phyloP scores from a whole-genome alignment of 2,113 vertebrate species.

The Pavo muticus region DNA sequence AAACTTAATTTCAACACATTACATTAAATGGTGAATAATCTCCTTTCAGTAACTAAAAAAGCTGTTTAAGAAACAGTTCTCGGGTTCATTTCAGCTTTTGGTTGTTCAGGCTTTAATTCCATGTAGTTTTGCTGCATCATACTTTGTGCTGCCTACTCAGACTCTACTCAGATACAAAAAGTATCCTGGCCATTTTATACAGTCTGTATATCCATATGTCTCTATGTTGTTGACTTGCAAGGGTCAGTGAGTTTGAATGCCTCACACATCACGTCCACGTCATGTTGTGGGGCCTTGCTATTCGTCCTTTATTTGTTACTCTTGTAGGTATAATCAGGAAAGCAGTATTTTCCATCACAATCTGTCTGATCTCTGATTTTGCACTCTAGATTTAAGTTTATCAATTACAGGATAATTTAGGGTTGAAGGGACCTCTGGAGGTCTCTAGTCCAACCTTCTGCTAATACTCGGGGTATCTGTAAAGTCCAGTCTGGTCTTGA shows the following conservation, averaged over 20 bases:
- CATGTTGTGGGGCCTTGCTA: neutral
- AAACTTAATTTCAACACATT: neutral
- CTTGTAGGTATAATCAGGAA: neutral
- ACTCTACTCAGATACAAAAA: neutral
- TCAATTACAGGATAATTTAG: neutral
- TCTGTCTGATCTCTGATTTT: neutral
- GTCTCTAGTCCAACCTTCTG: neutral
- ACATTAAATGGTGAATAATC: neutral
- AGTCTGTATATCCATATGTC: neutral
- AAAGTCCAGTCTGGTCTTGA: neutral
- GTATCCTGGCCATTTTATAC: neutral
- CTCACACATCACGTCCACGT: neutral
- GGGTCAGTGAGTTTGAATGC: neutral
- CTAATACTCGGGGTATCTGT: neutral
- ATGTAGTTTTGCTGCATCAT: conserved; percentile 18
- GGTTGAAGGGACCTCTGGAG: neutral
- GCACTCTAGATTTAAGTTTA: neutral
- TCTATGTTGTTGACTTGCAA: neutral
- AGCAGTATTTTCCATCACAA: neutral
- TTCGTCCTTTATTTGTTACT: neutral
- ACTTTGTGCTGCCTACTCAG: conserved; percentile 19
- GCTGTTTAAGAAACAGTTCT: neutral
- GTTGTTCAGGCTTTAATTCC: conserved; percentile 11
- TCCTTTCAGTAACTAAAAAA: neutral
- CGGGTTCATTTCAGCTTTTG: conserved; percentile 21